A percentile compares a stretch with the other conserved stretches of the same genome.
phyloP scores from a whole-genome alignment of 2,113 vertebrate genomes.

The Peromyscus polionotus region DNA sequence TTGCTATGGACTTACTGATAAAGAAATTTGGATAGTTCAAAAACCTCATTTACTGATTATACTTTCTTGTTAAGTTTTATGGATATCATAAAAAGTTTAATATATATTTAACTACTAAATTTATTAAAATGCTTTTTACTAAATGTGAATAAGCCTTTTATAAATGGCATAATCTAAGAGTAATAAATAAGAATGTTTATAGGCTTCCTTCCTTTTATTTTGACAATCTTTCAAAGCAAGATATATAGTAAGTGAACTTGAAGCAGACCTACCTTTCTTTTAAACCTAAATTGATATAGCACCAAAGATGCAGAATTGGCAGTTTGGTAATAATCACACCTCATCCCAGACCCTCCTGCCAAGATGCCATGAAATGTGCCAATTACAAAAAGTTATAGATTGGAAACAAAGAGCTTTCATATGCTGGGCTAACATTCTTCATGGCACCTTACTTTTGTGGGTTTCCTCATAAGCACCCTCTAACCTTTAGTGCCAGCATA shows the following conservation, averaged over 20 bases:
- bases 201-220: not conserved
- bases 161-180: not conserved
- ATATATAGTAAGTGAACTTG: not conserved
- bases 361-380: not conserved
- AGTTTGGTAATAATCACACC: accelerated
- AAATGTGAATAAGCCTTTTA: not conserved
- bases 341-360: not conserved
- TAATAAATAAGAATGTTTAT: not conserved
- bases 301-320: not conserved
- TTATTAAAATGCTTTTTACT: not conserved
- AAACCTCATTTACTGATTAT: not conserved
- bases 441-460: not conserved
- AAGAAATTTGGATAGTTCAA: not conserved
- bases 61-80: not conserved
- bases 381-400: not conserved
- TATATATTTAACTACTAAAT: not conserved
- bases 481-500: not conserved
- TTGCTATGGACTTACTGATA: not conserved
- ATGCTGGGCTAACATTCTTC: not conserved
- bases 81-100: not conserved
- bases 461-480: not conserved
- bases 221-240: not conserved
- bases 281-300: not conserved
- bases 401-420: no score
- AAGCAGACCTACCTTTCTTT: not conserved